These are phyloP conservation scores for Xiphorhynchus elegans DNA, from an alignment of 2,113 vertebrate genomes.

Conservation along the genomic window DNA sequence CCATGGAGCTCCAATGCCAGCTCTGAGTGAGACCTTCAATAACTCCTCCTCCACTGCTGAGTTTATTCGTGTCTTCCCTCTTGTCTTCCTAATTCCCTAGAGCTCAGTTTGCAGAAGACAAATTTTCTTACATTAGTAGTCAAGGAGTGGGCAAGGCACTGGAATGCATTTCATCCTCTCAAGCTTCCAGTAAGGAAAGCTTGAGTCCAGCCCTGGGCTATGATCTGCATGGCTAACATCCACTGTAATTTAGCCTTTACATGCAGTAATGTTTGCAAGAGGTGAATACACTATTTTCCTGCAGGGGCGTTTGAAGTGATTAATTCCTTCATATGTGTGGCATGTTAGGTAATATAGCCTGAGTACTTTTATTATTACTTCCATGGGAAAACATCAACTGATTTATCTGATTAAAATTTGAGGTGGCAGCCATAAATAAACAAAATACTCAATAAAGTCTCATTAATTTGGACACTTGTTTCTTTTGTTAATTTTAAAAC, in stretches of 20 bases:
- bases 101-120: neutral
- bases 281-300: neutral
- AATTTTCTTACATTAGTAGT: neutral
- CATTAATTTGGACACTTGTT: neutral
- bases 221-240: neutral
- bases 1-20: neutral
- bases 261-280: neutral
- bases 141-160: neutral
- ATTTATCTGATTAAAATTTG: conserved; percentile 27
- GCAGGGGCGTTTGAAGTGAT: neutral
- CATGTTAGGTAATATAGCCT: neutral
- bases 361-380: neutral
- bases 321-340: neutral
- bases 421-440: neutral
- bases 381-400: neutral
- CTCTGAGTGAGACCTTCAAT: neutral
- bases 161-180: neutral
- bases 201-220: neutral
- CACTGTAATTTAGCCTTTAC: neutral
- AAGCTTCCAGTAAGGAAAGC: neutral
- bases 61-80: neutral
- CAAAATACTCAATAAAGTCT: neutral
- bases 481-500: neutral
- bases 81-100: neutral
- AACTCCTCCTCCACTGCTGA: neutral